Evolutionary conservation across 2,113 vertebrate species (phyloP), one percentile per base, ranked within the genome.

Genomic region (Calypte anna): DNA sequence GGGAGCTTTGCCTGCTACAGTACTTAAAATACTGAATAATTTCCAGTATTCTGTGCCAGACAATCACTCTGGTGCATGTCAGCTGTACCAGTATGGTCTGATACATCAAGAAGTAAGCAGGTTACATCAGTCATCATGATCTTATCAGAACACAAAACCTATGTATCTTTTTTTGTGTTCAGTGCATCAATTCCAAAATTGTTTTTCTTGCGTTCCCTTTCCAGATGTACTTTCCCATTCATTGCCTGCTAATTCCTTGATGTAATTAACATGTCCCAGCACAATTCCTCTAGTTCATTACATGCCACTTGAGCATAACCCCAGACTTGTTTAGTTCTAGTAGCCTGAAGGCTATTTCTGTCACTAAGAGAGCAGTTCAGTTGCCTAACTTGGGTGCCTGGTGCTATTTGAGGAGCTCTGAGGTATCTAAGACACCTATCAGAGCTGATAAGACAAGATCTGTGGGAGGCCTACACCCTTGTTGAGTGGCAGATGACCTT

Each of bases 11-110:
- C 88, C 86, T 94, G 92, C 50, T 81, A 44, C 59, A 86, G 38
- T 77, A 74, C 76, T 94, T 93, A 93, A 94, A 94, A 80, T 74
- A 78, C 74, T 93, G 77, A 96, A 93, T 82, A 62, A 72, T 40
- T 94, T 91, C 94, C 91, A 92, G 69, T 72, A 58, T 68, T 27
- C 18, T 20, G 44, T 92, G 91, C 94, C 95, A 96, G 86, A 80
- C 62, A 92, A 72, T 91, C 57, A 53, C 74, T 93, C 57, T 5
- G 38, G 66, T 83, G 46, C 25, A 58, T 92, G 62, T 88, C 75
- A 89, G 30, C 48, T 93, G 64, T 75, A 84, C 77, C 69, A 50
- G 54, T 62, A 87, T 79, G 81, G 93, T 94, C 94, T 95, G 92
- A 94, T 94, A 93, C 7, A 6, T 84, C 58, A 87, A 84, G 77